A percentile compares a stretch with the other conserved stretches of the same genome.
phyloP scores from a whole-genome alignment of 1,140 invertebrate genomes.

The Parapsyche elsis region DNA sequence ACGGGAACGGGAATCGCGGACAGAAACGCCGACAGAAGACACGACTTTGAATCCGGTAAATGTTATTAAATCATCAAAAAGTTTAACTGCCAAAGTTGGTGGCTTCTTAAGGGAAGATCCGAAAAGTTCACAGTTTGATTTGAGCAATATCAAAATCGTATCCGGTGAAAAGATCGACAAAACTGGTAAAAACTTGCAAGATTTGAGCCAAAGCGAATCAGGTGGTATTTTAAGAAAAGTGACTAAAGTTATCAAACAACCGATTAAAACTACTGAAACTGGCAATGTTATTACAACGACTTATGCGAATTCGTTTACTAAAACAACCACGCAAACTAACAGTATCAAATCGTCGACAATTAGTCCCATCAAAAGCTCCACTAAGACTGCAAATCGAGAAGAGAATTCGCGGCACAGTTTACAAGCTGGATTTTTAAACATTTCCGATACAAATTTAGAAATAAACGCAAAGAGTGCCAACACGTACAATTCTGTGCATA shows the following conservation, averaged over 20 bases:
- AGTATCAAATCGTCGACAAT: neutral
- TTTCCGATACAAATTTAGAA: neutral
- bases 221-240: neutral
- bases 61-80: neutral
- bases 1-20: neutral
- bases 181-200: neutral
- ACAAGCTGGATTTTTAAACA: slow-evolving; percentile 14
- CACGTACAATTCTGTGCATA: neutral
- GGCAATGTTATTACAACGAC: neutral
- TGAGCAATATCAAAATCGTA: neutral
- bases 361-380: neutral
- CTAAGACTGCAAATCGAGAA: neutral
- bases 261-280: neutral
- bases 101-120: neutral
- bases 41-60: slow-evolving; percentile 9
- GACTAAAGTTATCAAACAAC: neutral
- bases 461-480: neutral
- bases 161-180: neutral
- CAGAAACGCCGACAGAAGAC: neutral
- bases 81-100: neutral
- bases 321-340: neutral
- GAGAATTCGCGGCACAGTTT: slow-evolving; percentile 1
- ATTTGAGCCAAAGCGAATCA: neutral
- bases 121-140: neutral
- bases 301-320: neutral